phyloP scores from a whole-genome alignment of 2,888 invertebrate species.

The Troides oblongomaculatus region DNA sequence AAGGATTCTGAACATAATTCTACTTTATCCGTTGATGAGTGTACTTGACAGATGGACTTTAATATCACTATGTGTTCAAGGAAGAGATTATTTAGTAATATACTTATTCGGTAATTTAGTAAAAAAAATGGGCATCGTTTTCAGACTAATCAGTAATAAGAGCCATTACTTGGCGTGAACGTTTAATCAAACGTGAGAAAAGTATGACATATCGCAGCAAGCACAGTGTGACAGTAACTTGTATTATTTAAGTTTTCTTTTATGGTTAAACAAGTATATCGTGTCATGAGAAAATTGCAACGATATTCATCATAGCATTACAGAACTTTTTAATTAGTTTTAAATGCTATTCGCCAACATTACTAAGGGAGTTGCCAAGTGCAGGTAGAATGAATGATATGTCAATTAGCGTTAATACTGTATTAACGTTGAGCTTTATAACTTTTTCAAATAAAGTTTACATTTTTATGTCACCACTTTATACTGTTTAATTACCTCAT shows the following conservation, averaged over 20 bases:
- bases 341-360: constrained; percentile 15
- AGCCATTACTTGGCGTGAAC: constrained; percentile 33
- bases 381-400: constrained; percentile 17
- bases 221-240: constrained; percentile 39
- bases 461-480: constrained; percentile 11
- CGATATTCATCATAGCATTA: constrained; percentile 22
- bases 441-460: constrained; percentile 17
- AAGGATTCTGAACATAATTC: too few species aligned
- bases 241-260: constrained; percentile 46
- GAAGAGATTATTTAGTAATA: background rate
- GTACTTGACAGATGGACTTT: background rate
- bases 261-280: constrained; percentile 34
- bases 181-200: constrained; percentile 70
- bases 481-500: constrained; percentile 3
- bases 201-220: constrained; percentile 61
- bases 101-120: background rate
- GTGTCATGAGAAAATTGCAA: constrained; percentile 38
- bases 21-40: too few species aligned
- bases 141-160: constrained; percentile 28
- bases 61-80: background rate
- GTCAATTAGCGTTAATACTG: constrained; percentile 21
- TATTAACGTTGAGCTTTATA: constrained; percentile 18
- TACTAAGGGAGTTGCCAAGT: constrained; percentile 10
- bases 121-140: background rate
- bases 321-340: constrained; percentile 11